phyloP scores from a whole-genome alignment of 1,140 invertebrate genomes.

The Drosophila varians region DNA sequence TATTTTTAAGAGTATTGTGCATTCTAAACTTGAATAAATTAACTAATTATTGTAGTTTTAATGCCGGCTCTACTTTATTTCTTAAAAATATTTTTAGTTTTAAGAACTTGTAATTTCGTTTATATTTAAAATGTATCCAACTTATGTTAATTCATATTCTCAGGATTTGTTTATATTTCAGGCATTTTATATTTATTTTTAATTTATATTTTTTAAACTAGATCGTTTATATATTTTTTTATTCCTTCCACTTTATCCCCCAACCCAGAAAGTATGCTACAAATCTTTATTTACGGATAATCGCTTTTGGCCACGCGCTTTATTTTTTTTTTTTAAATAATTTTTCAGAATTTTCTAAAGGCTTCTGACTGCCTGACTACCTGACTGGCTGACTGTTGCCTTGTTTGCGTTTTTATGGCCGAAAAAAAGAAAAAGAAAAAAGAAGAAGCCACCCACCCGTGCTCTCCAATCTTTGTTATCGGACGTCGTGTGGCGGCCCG shows the following conservation, averaged over 20 bases:
- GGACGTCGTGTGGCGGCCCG: slow-evolving; percentile 29
- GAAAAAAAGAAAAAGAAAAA: not conserved
- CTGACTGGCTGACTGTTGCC: slow-evolving; percentile 17
- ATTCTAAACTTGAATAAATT: too few relatives aligned
- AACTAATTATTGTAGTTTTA: too few relatives aligned
- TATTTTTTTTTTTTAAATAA: not conserved
- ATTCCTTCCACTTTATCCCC: not conserved
- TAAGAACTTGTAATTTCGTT: too few relatives aligned
- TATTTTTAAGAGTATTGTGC: too few relatives aligned
- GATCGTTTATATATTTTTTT: not conserved
- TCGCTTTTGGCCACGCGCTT: slow-evolving; percentile 10
- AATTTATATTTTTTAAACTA: too few relatives aligned
- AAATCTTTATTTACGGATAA: not conserved
- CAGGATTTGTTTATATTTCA: too few relatives aligned
- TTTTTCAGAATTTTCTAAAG: not conserved
- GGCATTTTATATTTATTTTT: too few relatives aligned
- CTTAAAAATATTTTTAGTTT: too few relatives aligned
- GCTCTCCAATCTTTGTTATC: slow-evolving; percentile 19
- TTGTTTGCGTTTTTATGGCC: slow-evolving; percentile 18
- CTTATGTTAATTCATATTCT: too few relatives aligned
- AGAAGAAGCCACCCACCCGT: slow-evolving; percentile 4
- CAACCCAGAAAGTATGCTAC: slow-evolving; percentile 19
- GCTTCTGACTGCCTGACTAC: not conserved
- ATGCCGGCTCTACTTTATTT: too few relatives aligned
- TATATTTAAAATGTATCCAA: too few relatives aligned